Evolutionary conservation across 2,888 invertebrate genomes (phyloP), one percentile per base, ranked within the genome.

Genomic region (Lepidonotus clava): DNA sequence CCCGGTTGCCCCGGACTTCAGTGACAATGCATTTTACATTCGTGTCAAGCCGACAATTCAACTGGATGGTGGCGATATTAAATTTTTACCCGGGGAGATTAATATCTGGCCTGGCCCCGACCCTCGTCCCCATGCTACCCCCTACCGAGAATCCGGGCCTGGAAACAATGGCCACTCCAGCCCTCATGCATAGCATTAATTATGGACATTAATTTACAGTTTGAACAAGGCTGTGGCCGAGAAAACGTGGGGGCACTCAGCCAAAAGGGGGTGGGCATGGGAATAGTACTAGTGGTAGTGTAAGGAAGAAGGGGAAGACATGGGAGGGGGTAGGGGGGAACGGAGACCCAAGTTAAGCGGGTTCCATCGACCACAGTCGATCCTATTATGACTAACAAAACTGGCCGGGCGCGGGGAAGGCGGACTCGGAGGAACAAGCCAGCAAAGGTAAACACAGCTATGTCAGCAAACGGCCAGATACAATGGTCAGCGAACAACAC

Each of bases 161-260:
- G 80, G 71, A 71, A 38, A 80, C 80, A 80, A 80, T 80, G 80
- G 8, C 76, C 11, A 11, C 28, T 34, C 51, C 46, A 24, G 80
- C 80, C 80, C 80, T 51, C 80, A 80, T 80, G 80, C 80, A 80
- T 80, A 80, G 46, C 80, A 80, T 80, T 80, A 80, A 80, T 80
- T 80, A 80, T 46, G 46, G 51, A 46, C 80, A 46, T 80, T 80
- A 80, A 80, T 80, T 46, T 41, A 46, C 41, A 80, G 46, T 46
- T 80, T 24, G 71, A 71, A 76, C 41, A 21, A 46, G 34, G 38
- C 76, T 24, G 41, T 46, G 8, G 46, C 46, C 6, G 14, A 71
- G 80, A 14, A 46, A 80, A 80, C 51, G 80, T 46, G 46, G 80
- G 80, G 41, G 80, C 51, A 80, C 46, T 46, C 41, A 41, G 51